Conservation (phyloP, 2,797 vertebrate species). For the Leptodactylus fallax region DNA sequence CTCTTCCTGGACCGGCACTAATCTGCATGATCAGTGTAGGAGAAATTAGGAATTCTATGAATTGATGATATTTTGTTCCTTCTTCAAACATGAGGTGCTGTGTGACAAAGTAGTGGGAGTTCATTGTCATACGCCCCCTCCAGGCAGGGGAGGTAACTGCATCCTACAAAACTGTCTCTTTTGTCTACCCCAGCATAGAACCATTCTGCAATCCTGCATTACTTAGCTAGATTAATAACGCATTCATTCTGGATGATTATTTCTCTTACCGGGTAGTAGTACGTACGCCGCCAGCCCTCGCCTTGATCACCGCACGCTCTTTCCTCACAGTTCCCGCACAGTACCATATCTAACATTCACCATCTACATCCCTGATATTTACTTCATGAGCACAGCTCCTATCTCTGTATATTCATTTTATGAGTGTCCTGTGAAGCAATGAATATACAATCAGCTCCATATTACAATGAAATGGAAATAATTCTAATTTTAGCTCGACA, state of each 20-base stretch:
- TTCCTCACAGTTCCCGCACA: neutral
- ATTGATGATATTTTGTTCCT: too few species aligned
- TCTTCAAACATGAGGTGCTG: too few species aligned
- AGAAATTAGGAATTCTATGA: too few species aligned
- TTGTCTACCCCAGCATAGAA: neutral
- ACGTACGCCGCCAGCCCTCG: neutral
- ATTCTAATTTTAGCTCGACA: slow-evolving; percentile 46
- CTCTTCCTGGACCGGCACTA: too few species aligned
- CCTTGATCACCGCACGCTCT: neutral
- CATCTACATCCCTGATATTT: slow-evolving; percentile 33
- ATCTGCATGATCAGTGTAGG: too few species aligned
- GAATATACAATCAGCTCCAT: slow-evolving; percentile 58
- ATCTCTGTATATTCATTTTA: slow-evolving; percentile 45
- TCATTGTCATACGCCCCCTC: too few species aligned
- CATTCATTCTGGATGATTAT: neutral
- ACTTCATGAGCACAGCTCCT: slow-evolving; percentile 28
- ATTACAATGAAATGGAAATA: slow-evolving; percentile 57
- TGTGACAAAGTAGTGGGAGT: too few species aligned
- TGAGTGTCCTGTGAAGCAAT: slow-evolving; percentile 59
- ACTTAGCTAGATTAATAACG: neutral
- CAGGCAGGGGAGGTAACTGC: too few species aligned
- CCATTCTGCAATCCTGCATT: too few species aligned
- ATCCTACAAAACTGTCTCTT: too few species aligned
- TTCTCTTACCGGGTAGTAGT: neutral
- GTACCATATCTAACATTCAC: slow-evolving; percentile 23